Conservation (phyloP, 2,797 vertebrate species). For the Cygnus olor region DNA sequence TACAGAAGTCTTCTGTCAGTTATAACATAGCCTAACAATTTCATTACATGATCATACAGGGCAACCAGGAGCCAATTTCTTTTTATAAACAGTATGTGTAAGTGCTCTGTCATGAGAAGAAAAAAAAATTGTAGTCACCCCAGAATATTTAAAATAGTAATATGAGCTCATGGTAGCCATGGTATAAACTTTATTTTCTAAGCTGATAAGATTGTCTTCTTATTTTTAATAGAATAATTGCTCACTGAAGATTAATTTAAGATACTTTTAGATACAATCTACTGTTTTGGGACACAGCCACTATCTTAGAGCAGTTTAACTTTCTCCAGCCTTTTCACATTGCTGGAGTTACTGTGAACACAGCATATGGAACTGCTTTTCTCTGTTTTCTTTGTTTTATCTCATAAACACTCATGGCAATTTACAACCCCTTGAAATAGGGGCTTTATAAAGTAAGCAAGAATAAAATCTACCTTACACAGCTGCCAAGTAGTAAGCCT, state of each 20-base stretch:
- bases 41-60: not conserved
- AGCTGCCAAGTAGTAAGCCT: not conserved
- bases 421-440: not conserved
- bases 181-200: not conserved
- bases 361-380: not conserved
- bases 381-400: not conserved
- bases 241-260: not conserved
- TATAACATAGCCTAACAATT: not conserved
- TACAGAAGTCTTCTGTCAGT: not conserved
- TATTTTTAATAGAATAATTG: not conserved
- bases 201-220: not conserved
- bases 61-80: not conserved
- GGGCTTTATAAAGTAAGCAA: not conserved
- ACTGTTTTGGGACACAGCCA: not conserved
- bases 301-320: not conserved
- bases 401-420: not conserved
- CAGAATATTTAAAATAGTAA: slow-evolving; percentile 24
- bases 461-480: not conserved
- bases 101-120: slow-evolving; percentile 29
- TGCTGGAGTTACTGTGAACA: not conserved
- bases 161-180: not conserved
- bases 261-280: not conserved
- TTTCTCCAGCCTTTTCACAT: not conserved
- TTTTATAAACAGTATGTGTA: not conserved
- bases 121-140: not conserved